Evolutionary conservation across 2,888 invertebrate genomes (phyloP), one percentile per base, ranked within the genome.

Genomic region (Gerris lacustris): DNA sequence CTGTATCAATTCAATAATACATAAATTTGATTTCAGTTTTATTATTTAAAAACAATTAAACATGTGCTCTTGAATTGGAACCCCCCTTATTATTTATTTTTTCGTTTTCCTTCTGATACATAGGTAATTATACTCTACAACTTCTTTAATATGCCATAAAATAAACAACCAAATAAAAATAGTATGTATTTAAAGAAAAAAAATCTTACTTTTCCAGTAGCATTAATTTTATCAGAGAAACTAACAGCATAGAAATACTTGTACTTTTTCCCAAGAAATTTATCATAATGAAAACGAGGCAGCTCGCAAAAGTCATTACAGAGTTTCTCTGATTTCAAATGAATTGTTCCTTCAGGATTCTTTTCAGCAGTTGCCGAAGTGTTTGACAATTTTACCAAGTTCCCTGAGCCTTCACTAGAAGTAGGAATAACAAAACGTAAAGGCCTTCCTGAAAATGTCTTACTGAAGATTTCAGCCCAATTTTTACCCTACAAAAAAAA

Each of bases 211-310:
- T 88, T 86, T 78, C 93, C 93, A 5, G 93, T 91, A 80, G 90
- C 88, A 77, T 87, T 86, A 6, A 87, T 84, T 76, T 86, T 86
- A 0, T 86, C 85, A 77, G 93, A 92, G 5, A 91, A 89, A 75
- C 91, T 91, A 73, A 94, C 92, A 0, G 92, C 95, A 78, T 95
- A 96, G 79, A 92, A 92, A 79, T 89, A 96, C 76, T 87, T 84
- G 79, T 96, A 95, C 1, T 86, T 85, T 73, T 83, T 86, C 72
- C 87, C 87, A 73, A 86, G 82, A 78, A 81, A 81, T 44, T 78
- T 79, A 17, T 89, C 88, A 76, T 91, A 91, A 81, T 94, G 87
- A 75, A 94, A 88, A 74, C 91, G 84, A 0, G 96, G 96, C 0
- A 94, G 92, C 80, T 96, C 95, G 77, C 92, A 92, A 63, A 92